Evolutionary conservation across 92 coral and sea anemone species (phyloP), one percentile per base, ranked within the genome.

Genomic region (Porites divaricata): DNA sequence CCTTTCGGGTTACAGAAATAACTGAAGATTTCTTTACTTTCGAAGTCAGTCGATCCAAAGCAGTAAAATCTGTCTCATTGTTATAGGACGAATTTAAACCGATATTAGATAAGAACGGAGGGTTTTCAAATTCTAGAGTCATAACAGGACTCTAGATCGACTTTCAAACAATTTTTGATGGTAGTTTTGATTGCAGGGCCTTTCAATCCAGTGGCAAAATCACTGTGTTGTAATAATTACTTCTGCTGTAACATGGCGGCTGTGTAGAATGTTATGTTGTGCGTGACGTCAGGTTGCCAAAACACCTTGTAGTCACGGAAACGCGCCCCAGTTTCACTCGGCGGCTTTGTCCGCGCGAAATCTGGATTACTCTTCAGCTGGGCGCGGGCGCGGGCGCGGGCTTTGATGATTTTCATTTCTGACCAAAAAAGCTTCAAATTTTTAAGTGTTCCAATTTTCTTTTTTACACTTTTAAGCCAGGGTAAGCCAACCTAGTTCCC

Each of bases 251-350:
- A 75, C 87, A 88, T 88, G 95, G 95, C 92, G 88, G 70, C 74
- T 10, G n/a, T 35, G 48, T 67, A 70, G 56, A 78, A 83, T 85
- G 87, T 81, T 79, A 28, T 88, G 75, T 62, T 80, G 57, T 63
- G 53, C 87, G 91, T 92, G 93, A 92, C 94, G 98, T 94, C 98
- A 92, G 86, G 94, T 89, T 92, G 93, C 88, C 93, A 78, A 91
- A 92, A 94, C 95, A 92, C 68, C 86, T 11, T 74, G 98, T 83
- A 89, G 91, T 77, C 93, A 94, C 86, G 87, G 95, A 58, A 85
- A 94, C 98, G 45, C 45, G 17, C 80, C 76, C 57, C 77, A 69
- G 76, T 52, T n/a, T 53, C 24, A 11, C 19, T 13, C 16, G 10
- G n/a, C 65, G n/a, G 65, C 22, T 3, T 8, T 15, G 65, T 7